phyloP scores from a whole-genome alignment of 2,797 vertebrate species.

The Neosalanx taihuensis region DNA sequence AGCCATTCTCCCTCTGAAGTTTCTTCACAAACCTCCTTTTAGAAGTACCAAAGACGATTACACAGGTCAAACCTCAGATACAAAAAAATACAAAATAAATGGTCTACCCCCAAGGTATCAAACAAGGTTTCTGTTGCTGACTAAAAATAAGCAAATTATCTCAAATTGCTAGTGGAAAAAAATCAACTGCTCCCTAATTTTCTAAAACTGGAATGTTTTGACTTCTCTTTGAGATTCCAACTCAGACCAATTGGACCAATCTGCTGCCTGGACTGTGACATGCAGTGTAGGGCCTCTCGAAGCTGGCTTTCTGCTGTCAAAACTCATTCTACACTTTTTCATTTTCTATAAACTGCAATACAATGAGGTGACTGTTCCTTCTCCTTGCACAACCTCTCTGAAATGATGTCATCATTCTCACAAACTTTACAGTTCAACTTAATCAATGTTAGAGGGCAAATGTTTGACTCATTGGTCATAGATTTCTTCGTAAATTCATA shows the following conservation, averaged over 20 bases:
- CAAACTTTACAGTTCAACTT: background rate
- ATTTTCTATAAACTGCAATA: background rate
- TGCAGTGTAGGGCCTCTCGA: background rate
- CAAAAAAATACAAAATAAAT: background rate
- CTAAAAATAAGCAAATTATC: conserved; percentile 7
- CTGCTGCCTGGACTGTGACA: background rate
- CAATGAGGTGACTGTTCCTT: conserved; percentile 17
- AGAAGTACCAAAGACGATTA: background rate
- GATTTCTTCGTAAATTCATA: conserved; percentile 2
- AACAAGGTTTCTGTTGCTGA: background rate
- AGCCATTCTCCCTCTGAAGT: conserved; percentile 1
- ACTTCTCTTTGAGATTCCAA: background rate
- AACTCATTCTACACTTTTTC: background rate
- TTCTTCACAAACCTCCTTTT: conserved; percentile 2
- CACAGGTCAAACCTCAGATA: background rate
- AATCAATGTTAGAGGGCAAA: background rate
- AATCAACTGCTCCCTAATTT: conserved; percentile 15
- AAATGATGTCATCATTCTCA: conserved; percentile 21
- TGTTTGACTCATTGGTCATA: conserved; percentile 10
- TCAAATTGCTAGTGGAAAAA: conserved; percentile 13
- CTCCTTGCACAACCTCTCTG: conserved; percentile 1
- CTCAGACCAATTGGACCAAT: background rate
- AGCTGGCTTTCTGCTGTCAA: conserved; percentile 4
- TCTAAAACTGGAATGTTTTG: background rate
- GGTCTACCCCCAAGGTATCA: background rate